Evolutionary conservation across 2,888 invertebrate genomes (phyloP).

Genomic region (Drosophila longiperda): DNA sequence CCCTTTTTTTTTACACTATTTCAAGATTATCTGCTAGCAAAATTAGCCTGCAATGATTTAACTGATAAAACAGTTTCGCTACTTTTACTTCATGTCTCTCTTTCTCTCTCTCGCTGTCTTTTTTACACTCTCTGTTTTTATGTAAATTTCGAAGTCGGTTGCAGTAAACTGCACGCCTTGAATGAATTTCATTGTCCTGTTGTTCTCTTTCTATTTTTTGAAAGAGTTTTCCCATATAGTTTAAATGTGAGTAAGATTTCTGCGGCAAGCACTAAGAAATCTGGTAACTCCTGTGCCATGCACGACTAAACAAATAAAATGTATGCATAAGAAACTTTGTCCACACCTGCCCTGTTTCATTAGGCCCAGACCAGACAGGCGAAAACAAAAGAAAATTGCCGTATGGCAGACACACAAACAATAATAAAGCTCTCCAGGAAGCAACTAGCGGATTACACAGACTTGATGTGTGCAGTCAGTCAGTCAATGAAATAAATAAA

Average conservation of each 20-base stretch:
- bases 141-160: constrained; percentile 16
- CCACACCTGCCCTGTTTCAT: constrained; percentile 34
- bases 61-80: constrained; percentile 1
- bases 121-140: constrained; percentile 8
- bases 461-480: constrained; percentile 57
- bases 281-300: constrained; percentile 38
- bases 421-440: constrained; percentile 59
- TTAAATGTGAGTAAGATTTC: constrained; percentile 3
- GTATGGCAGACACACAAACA: constrained; percentile 25
- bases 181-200: neutral
- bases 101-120: neutral
- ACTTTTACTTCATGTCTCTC: constrained; percentile 11
- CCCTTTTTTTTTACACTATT: constrained; percentile 35
- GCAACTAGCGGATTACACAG: constrained; percentile 37
- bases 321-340: constrained; percentile 8
- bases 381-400: constrained; percentile 68
- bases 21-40: neutral
- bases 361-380: constrained; percentile 17
- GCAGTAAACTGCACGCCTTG: constrained; percentile 7
- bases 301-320: constrained; percentile 9
- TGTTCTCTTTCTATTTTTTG: neutral
- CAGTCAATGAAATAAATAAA: constrained; percentile 38
- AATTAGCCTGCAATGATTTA: constrained; percentile 17
- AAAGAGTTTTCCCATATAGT: constrained; percentile 5
- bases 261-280: neutral